Base-by-base conservation (phyloP, 2,797 vertebrate species). In the Ctenochaetus hawaiiensis region DNA sequence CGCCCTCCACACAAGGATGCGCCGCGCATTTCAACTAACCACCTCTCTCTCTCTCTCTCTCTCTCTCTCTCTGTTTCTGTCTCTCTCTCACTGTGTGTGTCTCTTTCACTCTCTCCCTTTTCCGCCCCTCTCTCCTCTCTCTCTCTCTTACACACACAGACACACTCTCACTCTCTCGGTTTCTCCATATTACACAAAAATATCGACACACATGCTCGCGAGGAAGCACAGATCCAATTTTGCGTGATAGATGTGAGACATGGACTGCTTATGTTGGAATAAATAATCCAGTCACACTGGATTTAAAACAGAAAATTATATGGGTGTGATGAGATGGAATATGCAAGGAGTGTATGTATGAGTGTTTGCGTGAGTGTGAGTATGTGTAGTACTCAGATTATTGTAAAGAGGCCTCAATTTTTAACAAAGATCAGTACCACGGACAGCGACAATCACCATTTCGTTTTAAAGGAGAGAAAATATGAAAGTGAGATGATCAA, bases 1-100 rank as follows among this genome's bases (percentile, higher is more conserved):
- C 77, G 71, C 70, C 76, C 69, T 86, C 75, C 65, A 67, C 78
- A 37, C 76, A 79, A 87, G 86, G 88, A 92, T 91, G 92, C 78
- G 37, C 83, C 67, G 68, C 71, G 89, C 89, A 91, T 90, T 78
- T 86, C 88, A 89, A 88, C 72, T 82, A 80, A 12, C 76, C 20
- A 72, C 10, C 58, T 4, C 48, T 49, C 60, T 22, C 59, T 64
- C 49, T 18, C 75, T 45, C 20, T 22, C 59, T 60, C 51, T 11
- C 51, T 48, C 18, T 56, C 57, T n/a, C 37, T 7, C 51, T 41
- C 64, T 8, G 51, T 7, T 6, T 34, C 6, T 34, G 5, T 34
- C 30, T 30, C 30, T 30, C 2, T 30, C 30, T 30, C n/a, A n/a
- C n/a, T 30, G 30, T 30, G 5, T 30, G 30, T 30, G 30, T 30